Base-by-base conservation (phyloP, 2,888 invertebrate genomes). In the Hypomecis atomaria region DNA sequence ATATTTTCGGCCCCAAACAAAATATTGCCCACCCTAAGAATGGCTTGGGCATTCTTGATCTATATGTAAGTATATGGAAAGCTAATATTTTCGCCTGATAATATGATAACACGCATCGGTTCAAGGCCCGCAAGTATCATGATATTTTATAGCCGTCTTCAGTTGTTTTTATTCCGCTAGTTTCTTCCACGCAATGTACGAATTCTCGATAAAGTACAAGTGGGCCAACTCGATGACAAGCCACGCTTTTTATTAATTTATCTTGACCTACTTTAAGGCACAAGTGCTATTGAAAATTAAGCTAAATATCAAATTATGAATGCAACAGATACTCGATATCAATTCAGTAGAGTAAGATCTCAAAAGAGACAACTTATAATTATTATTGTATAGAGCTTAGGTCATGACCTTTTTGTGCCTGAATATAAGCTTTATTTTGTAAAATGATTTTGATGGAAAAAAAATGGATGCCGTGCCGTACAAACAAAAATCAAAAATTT, bases 91-190 rank as follows among this genome's bases (percentile, higher is more conserved):
- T 73, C 72, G 68, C 76, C 65, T 66, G 71, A 74, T 23, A 23
- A 23, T 78, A 79, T 69, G 73, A 69, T 79, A 82, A 75, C 78
- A 76, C 74, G 77, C 77, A 75, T 72, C 57, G 67, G 80, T 80
- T 79, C 82, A 82, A 72, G 80, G 81, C 58, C 72, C 69, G 10
- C 11, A 64, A 70, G 60, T 69, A 74, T 71, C 47, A 59, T 61
- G 57, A 57, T 62, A 50, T 59, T 67, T 70, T 65, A 66, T 59
- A 42, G 49, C 37, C 5, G 62, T 62, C 66, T 62, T 60, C 63
- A 56, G 48, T 59, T 58, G 49, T 65, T 59, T 66, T 67, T 60
- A 62, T 50, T 66, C 47, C 2, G 62, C 60, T 68, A 53, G 49
- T 45, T 56, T 62, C 45, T 62, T 62, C 43, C 67, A 66, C 66